These are phyloP conservation scores for Drosophila monieri DNA, from an alignment of 2,888 invertebrate genomes.

Conservation along the genomic window DNA sequence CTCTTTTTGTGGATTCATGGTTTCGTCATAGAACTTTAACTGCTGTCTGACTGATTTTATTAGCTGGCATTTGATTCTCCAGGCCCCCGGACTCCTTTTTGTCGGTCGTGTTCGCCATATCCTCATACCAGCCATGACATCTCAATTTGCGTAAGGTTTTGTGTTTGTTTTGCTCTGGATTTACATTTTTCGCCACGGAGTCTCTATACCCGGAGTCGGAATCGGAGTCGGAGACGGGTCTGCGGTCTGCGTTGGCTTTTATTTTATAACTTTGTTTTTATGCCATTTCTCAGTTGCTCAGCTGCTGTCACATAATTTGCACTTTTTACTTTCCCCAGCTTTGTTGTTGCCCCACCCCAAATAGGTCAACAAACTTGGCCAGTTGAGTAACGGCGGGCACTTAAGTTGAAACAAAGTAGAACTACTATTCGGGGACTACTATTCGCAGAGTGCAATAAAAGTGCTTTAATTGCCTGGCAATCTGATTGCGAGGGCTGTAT, in stretches of 20 bases:
- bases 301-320: conserved; percentile 64
- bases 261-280: conserved; percentile 73
- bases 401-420: conserved; percentile 4
- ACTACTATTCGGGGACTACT: background rate
- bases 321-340: conserved; percentile 37
- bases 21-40: conserved; percentile 42
- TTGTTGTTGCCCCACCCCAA: conserved; percentile 18
- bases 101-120: conserved; percentile 1
- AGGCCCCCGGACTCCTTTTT: conserved; percentile 1
- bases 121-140: conserved; percentile 49
- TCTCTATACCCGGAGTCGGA: conserved; percentile 14
- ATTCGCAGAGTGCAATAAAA: background rate
- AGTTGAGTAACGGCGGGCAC: conserved; percentile 17
- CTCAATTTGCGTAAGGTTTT: conserved; percentile 51
- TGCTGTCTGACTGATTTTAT: conserved; percentile 63
- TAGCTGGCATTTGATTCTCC: conserved; percentile 54
- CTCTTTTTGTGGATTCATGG: conserved; percentile 12
- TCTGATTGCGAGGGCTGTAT: conserved; percentile 19
- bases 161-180: conserved; percentile 22
- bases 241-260: conserved; percentile 35
- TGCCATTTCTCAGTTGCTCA: conserved; percentile 61
- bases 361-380: conserved; percentile 57
- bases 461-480: background rate
- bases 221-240: background rate
- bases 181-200: conserved; percentile 34